These are phyloP conservation scores for Cerastis leucographa DNA, from an alignment of 2,888 invertebrate species.

Conservation along the genomic window DNA sequence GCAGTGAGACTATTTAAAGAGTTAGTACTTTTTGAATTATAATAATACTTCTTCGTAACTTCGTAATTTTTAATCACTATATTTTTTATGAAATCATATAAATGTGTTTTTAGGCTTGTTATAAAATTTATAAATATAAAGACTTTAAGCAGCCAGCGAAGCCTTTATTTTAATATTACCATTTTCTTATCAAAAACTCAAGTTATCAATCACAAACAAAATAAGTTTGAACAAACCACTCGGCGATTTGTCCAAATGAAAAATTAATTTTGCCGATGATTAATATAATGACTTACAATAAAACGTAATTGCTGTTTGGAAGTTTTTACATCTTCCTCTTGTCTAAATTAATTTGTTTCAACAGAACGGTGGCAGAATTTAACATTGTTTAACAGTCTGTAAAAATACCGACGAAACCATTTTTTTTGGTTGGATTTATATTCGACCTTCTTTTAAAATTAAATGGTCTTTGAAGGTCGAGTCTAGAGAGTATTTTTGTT, in stretches of 20 bases:
- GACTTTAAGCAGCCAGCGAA: not conserved
- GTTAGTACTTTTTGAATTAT: no score
- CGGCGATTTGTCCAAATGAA: conserved; percentile 90
- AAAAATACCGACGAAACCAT: conserved; percentile 48
- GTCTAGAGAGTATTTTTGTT: not conserved
- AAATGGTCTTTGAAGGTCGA: conserved; percentile 21
- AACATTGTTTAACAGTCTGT: conserved; percentile 59
- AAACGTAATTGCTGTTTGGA: conserved; percentile 89
- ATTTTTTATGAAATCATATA: not conserved
- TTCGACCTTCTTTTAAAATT: conserved; percentile 32
- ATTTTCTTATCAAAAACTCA: conserved; percentile 75
- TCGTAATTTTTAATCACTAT: no score
- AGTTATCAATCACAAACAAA: conserved; percentile 86
- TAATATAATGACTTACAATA: conserved; percentile 89
- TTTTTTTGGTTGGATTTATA: conserved; percentile 37
- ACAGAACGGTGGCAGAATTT: conserved; percentile 72
- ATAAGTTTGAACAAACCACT: conserved; percentile 86
- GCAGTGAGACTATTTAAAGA: not conserved
- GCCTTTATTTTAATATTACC: conserved; percentile 55
- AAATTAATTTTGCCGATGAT: conserved; percentile 90
- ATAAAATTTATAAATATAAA: not conserved
- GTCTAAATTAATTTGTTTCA: conserved; percentile 89
- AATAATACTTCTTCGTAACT: no score
- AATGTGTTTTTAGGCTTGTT: not conserved
- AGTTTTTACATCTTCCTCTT: conserved; percentile 90